phyloP scores from a whole-genome alignment of 1,140 invertebrate species.

The Mycetomoellerius zeteki region DNA sequence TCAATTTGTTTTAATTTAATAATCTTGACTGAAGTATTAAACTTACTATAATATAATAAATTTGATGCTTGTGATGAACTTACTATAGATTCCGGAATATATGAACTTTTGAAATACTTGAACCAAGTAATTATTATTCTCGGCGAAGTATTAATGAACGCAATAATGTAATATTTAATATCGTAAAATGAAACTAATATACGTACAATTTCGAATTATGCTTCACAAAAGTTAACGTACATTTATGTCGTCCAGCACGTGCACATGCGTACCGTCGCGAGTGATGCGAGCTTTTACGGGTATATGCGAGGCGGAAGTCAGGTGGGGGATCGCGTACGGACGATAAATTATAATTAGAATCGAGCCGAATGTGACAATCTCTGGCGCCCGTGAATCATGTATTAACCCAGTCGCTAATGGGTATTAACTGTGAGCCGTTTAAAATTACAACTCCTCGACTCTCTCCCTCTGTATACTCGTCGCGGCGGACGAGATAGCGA shows the following conservation, averaged over 20 bases:
- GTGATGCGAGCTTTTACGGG: background rate
- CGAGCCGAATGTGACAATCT: constrained; percentile 72
- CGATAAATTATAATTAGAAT: constrained; percentile 81
- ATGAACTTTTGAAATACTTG: too few species aligned
- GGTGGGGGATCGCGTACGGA: constrained; percentile 41
- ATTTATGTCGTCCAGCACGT: too few species aligned
- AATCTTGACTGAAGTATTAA: too few species aligned
- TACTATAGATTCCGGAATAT: too few species aligned
- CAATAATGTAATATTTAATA: too few species aligned
- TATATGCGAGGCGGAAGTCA: background rate
- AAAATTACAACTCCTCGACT: constrained; percentile 63
- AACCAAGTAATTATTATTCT: too few species aligned
- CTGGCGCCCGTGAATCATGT: constrained; percentile 65
- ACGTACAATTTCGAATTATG: background rate
- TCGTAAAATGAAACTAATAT: background rate
- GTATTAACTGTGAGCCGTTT: constrained; percentile 65
- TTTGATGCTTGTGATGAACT: too few species aligned
- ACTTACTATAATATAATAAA: too few species aligned
- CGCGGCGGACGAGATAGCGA: background rate
- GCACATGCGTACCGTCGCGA: background rate
- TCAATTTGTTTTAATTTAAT: too few species aligned
- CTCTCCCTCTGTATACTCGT: background rate
- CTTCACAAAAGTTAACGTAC: background rate
- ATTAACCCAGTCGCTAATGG: constrained; percentile 70
- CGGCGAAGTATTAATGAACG: background rate